Evolutionary conservation across 1,140 invertebrate species (phyloP).

Genomic region (Chironomus tepperi): DNA sequence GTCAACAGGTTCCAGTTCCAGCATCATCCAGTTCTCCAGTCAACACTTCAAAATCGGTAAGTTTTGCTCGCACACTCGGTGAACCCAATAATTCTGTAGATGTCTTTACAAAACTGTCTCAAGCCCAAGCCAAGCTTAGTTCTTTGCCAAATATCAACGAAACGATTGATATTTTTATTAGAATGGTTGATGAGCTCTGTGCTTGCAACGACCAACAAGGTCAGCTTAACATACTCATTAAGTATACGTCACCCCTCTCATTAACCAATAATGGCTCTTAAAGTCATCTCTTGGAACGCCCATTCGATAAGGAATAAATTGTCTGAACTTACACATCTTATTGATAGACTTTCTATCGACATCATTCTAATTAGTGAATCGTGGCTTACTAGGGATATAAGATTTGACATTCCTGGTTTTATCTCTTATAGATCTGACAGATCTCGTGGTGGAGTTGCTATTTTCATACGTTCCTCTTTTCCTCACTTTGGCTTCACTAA

Average conservation of each 20-base stretch:
- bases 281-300: background rate
- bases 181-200: no score
- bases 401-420: background rate
- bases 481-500: background rate
- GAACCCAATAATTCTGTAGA: background rate
- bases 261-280: background rate
- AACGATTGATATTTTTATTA: background rate
- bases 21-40: background rate
- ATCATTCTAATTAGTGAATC: background rate
- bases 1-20: background rate
- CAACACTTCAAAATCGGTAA: no score
- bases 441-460: background rate
- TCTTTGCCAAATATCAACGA: background rate
- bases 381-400: background rate
- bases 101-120: background rate
- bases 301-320: background rate
- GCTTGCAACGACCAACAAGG: no score
- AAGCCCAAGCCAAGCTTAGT: background rate
- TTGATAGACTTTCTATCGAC: background rate
- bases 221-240: background rate
- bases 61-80: background rate
- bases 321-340: background rate
- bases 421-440: background rate
- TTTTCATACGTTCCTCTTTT: background rate
- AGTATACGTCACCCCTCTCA: background rate